phyloP scores from a whole-genome alignment of 2,888 invertebrate species.

The Cryptosula pallasiana region DNA sequence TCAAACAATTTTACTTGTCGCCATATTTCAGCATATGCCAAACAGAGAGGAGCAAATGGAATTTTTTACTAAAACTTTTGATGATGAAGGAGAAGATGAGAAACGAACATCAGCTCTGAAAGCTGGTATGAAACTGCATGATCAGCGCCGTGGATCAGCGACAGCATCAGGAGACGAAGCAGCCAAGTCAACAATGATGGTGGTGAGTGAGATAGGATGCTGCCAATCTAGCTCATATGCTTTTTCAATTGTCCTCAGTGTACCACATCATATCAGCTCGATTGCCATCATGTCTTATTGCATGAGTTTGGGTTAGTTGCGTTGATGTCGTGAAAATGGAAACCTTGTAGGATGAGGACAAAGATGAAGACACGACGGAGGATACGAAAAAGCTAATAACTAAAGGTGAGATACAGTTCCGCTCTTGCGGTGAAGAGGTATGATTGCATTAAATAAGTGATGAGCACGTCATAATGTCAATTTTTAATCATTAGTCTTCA shows the following conservation, averaged over 20 bases:
- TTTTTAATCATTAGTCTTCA: no score
- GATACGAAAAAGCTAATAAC: slow-evolving; percentile 2
- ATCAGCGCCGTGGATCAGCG: neutral
- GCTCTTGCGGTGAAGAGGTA: no score
- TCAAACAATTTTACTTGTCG: no score
- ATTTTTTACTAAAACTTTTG: slow-evolving; percentile 20
- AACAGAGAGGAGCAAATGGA: slow-evolving; percentile 24
- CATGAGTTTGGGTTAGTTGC: no score
- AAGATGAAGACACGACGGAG: slow-evolving; percentile 4
- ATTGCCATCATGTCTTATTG: no score
- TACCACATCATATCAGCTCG: no score
- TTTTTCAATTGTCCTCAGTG: no score
- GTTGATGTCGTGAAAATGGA: no score
- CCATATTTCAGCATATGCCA: slow-evolving; percentile 19
- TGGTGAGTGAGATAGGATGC: neutral
- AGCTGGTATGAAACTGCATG: slow-evolving; percentile 13
- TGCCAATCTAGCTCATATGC: no score
- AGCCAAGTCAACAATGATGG: neutral
- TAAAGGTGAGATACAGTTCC: no score
- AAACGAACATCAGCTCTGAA: slow-evolving; percentile 24
- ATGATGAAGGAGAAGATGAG: slow-evolving; percentile 24
- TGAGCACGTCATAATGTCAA: no score
- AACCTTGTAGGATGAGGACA: slow-evolving; percentile 9
- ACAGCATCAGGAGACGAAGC: neutral
- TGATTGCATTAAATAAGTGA: no score